Evolutionary conservation across 2,888 invertebrate genomes (phyloP), one percentile per base, ranked within the genome.

Genomic region (Tiphia femorata): DNA sequence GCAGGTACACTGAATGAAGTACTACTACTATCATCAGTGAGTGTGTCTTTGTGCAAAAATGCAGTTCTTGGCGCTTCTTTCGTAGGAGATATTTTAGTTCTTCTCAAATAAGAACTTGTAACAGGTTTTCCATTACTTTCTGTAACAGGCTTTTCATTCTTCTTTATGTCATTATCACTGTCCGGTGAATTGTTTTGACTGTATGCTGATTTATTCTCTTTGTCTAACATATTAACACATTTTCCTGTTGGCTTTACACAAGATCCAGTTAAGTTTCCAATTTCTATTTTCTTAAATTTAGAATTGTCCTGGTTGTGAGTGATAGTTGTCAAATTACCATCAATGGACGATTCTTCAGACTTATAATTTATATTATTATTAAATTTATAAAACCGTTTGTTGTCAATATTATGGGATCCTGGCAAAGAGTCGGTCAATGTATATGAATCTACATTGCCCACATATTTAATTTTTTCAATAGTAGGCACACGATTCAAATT

Each of bases 81-180:
- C 8, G 82, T 81, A 2, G 83, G 81, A 0, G 83, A 83, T 52
- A 83, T 82, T 49, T 82, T 82, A n/a, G 81, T 80, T 17, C 82
- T 74, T 48, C 82, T 67, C 23, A 82, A 53, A 54, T 81, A 80
- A n/a, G 76, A 77, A 29, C 77, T 73, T 5, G 73, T 53, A 3
- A 77, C 64, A 6, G 68, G 51, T 44, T 75, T 77, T 0, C 67
- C 40, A 17, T 38, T 43, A 12, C 78, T 78, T 1, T 42, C 23
- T 0, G 53, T 30, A n/a, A n/a, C n/a, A n/a, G n/a, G n/a, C n/a
- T n/a, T n/a, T n/a, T n/a, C n/a, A 21, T 35, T 58, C 44, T 66
- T 77, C 41, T 70, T 75, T 4, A 61, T 19, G 6, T 78, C 73
- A 8, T 7, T 30, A 14, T 67, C 58, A 14, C 35, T 16, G 14